Percentiles rank a stretch among this genome's conserved stretches.
Conservation (phyloP, 2,888 invertebrate genomes). For the Lucinisca nassula region DNA sequence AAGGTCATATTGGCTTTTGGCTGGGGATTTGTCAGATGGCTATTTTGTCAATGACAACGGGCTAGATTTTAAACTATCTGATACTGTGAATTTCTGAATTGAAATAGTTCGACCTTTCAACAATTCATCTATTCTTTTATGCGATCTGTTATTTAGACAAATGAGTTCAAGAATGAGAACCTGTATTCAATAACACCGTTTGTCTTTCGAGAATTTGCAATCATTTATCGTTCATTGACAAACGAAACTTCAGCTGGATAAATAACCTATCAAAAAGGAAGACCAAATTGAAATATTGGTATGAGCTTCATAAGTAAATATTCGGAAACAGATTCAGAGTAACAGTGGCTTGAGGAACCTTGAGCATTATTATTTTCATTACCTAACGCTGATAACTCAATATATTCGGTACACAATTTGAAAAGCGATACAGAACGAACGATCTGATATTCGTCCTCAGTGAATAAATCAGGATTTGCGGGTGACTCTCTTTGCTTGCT, state of each 20-base stretch:
- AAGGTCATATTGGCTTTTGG: too few relatives aligned
- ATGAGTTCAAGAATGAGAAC: constrained; percentile 39
- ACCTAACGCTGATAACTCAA: neutral
- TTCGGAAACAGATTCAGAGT: neutral
- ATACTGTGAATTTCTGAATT: constrained; percentile 15
- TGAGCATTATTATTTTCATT: neutral
- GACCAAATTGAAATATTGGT: constrained; percentile 6
- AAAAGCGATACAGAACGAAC: neutral
- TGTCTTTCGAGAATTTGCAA: neutral
- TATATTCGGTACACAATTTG: neutral
- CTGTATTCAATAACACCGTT: constrained; percentile 34
- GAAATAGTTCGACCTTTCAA: constrained; percentile 10
- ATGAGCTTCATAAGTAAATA: too few relatives aligned
- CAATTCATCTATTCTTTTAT: constrained; percentile 34
- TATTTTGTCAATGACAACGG: too few relatives aligned
- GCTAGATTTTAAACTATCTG: neutral
- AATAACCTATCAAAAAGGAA: constrained; percentile 37
- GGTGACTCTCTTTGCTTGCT: neutral
- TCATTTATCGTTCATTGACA: neutral
- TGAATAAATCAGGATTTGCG: neutral
- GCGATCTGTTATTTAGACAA: constrained; percentile 14
- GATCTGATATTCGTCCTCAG: neutral
- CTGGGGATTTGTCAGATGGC: too few relatives aligned
- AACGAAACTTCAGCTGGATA: neutral
- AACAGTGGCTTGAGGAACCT: neutral